phyloP scores from a whole-genome alignment of 2,113 vertebrate species.

The Ophiodon elongatus region DNA sequence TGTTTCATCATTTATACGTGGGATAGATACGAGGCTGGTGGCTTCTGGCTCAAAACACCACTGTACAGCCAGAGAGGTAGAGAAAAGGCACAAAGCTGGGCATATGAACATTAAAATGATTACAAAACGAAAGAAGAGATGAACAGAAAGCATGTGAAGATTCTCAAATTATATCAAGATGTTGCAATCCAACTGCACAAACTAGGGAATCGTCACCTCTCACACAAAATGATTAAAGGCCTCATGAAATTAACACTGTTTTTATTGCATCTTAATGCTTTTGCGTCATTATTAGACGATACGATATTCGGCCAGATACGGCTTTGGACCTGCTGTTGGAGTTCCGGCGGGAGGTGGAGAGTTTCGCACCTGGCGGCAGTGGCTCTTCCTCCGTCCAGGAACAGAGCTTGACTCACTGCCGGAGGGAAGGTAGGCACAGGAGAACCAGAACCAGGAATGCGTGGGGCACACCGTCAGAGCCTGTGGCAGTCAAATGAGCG shows the following conservation, averaged over 20 bases:
- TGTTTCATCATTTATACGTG: slow-evolving; percentile 98
- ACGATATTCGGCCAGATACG: no score
- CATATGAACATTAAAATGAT: slow-evolving; percentile 23
- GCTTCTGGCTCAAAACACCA: slow-evolving; percentile 86
- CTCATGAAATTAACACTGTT: background rate
- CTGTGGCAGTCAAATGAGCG: background rate
- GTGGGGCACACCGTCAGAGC: background rate
- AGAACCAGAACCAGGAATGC: background rate
- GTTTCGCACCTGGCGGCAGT: no score
- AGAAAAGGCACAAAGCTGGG: slow-evolving; percentile 80
- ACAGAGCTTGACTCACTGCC: no score
- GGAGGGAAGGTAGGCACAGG: background rate
- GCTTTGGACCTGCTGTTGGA: no score
- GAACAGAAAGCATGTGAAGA: background rate
- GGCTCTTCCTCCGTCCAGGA: no score
- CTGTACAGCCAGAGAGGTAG: slow-evolving; percentile 68
- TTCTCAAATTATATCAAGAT: background rate
- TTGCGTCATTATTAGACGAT: background rate
- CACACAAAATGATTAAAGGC: background rate
- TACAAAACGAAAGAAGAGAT: slow-evolving; percentile 10
- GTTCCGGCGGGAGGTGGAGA: no score
- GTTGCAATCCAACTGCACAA: background rate
- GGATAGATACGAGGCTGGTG: slow-evolving; percentile 93
- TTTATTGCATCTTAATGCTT: background rate
- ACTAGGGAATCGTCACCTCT: background rate